phyloP scores from a whole-genome alignment of 2,797 vertebrate genomes.

The Pogonophryne albipinna region DNA sequence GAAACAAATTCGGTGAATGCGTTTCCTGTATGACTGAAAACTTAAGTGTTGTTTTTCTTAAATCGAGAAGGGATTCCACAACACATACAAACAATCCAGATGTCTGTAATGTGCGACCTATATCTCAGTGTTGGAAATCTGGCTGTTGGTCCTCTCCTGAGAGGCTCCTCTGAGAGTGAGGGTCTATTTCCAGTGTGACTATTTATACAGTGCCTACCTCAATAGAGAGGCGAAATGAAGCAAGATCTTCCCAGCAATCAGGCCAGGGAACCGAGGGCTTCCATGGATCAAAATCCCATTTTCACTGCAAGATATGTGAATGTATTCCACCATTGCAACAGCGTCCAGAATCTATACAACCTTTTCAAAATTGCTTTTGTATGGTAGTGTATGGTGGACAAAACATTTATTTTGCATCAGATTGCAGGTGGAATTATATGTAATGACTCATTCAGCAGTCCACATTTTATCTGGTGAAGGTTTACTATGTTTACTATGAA shows the following conservation, averaged over 20 bases:
- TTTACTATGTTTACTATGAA: not conserved
- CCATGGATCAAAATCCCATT: constrained; percentile 41
- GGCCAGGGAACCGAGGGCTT: constrained; percentile 63
- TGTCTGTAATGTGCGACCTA: constrained; percentile 70
- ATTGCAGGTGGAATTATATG: not conserved
- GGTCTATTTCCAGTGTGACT: constrained; percentile 83
- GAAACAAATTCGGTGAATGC: constrained; percentile 15
- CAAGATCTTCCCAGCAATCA: constrained; percentile 77
- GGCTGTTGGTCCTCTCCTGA: constrained; percentile 78
- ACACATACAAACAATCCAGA: constrained; percentile 48
- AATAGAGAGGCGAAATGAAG: constrained; percentile 73
- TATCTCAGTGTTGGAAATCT: constrained; percentile 68
- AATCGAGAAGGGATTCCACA: constrained; percentile 71
- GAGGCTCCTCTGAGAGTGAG: constrained; percentile 79
- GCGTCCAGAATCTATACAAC: constrained; percentile 12
- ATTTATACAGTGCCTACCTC: constrained; percentile 80
- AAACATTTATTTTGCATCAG: not conserved
- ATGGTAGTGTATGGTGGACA: not conserved
- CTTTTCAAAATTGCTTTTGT: constrained; percentile 16
- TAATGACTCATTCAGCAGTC: not conserved
- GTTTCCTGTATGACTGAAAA: constrained; percentile 10
- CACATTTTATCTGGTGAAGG: not conserved
- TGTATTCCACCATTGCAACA: not conserved
- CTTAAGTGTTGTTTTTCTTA: not conserved
- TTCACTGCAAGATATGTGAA: constrained; percentile 13